phyloP scores from a whole-genome alignment of 2,113 vertebrate species.

The Tupaia tana region DNA sequence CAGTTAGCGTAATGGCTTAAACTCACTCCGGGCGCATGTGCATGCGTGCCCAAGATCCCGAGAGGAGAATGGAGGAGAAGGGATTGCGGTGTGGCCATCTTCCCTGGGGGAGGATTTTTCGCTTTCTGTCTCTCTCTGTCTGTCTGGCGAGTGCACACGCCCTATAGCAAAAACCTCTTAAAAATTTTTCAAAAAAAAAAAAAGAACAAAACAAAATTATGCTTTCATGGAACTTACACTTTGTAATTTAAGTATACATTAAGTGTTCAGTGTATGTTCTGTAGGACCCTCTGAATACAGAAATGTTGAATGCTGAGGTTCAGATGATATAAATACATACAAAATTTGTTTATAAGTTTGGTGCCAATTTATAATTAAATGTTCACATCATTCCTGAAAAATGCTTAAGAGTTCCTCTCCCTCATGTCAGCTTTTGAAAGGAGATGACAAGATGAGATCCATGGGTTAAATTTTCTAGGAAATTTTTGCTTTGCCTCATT shows the following conservation, averaged over 20 bases:
- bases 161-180: too few relatives aligned
- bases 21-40: too few relatives aligned
- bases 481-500: not conserved
- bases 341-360: not conserved
- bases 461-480: not conserved
- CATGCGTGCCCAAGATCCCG: too few relatives aligned
- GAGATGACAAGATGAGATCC: not conserved
- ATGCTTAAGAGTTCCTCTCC: not conserved
- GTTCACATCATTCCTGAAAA: slow-evolving; percentile 29
- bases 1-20: too few relatives aligned
- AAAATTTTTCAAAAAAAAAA: too few relatives aligned
- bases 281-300: not conserved
- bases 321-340: not conserved
- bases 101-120: too few relatives aligned
- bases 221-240: not conserved
- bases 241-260: not conserved
- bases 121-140: too few relatives aligned
- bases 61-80: too few relatives aligned
- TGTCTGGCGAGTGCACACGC: too few relatives aligned
- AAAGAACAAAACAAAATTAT: not conserved
- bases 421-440: not conserved
- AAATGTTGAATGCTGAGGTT: not conserved
- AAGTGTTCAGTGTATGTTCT: not conserved
- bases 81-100: too few relatives aligned
- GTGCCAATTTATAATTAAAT: slow-evolving; percentile 9